Conservation (phyloP, 2,888 invertebrate species). For the Xylota sylvarum region DNA sequence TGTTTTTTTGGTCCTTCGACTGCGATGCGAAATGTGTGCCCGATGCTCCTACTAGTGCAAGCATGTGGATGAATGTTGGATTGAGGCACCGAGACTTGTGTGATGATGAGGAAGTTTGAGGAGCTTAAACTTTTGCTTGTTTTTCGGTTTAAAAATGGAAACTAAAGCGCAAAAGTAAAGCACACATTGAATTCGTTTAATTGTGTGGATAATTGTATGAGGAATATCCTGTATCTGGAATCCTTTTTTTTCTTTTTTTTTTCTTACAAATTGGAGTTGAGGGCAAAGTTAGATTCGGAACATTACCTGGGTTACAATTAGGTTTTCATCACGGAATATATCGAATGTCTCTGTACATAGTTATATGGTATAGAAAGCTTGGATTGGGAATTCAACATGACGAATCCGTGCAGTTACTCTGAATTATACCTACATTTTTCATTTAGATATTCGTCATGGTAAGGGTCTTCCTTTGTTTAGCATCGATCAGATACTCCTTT, state of each 20-base stretch:
- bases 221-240: conserved; percentile 61
- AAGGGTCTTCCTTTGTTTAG: too few relatives aligned
- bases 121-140: conserved; percentile 75
- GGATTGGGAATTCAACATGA: too few relatives aligned
- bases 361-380: too few relatives aligned
- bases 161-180: conserved; percentile 75
- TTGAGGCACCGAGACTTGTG: too few relatives aligned
- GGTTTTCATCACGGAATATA: background rate
- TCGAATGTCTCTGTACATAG: too few relatives aligned
- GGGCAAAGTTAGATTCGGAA: background rate
- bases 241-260: conserved; percentile 15
- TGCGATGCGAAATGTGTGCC: conserved; percentile 27
- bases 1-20: conserved; percentile 38
- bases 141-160: conserved; percentile 75
- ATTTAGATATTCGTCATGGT: too few relatives aligned
- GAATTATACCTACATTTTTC: too few relatives aligned
- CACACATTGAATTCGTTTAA: conserved; percentile 75
- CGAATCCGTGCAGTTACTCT: too few relatives aligned
- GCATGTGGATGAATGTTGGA: conserved; percentile 29
- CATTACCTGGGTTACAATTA: background rate
- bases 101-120: conserved; percentile 58
- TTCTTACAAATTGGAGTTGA: background rate
- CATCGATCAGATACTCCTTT: too few relatives aligned
- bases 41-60: conserved; percentile 24
- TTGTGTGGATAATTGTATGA: conserved; percentile 75